These are phyloP conservation scores for Chlorops oryzae DNA, from an alignment of 1,140 invertebrate species.

Conservation along the genomic window DNA sequence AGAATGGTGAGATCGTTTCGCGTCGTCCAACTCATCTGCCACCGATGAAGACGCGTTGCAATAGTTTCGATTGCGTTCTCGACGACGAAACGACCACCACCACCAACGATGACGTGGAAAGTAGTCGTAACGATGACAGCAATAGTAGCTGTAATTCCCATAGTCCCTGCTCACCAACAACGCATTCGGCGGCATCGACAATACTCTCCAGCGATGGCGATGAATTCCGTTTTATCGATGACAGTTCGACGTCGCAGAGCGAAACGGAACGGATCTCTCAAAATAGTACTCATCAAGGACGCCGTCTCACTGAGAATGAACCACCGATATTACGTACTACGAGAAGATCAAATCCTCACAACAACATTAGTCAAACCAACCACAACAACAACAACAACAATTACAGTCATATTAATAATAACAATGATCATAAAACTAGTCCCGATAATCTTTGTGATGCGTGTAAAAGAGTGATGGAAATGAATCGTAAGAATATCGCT, in stretches of 20 bases:
- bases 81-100: too few relatives aligned
- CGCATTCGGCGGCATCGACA: constrained; percentile 21
- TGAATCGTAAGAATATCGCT: constrained; percentile 36
- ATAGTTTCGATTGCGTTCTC: constrained; percentile 36
- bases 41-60: constrained; percentile 27
- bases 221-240: constrained; percentile 41
- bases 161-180: not conserved
- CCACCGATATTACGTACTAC: not conserved
- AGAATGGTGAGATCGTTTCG: constrained; percentile 34
- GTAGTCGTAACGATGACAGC: not conserved
- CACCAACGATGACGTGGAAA: constrained; percentile 8
- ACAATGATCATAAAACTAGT: constrained; percentile 12
- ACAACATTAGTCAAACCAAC: constrained; percentile 11
- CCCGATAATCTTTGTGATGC: constrained; percentile 35
- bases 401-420: constrained; percentile 16
- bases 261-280: constrained; percentile 35
- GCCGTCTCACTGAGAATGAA: not conserved
- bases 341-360: constrained; percentile 10
- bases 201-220: constrained; percentile 14
- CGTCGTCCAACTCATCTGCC: constrained; percentile 18
- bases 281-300: constrained; percentile 10
- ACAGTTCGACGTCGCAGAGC: constrained; percentile 39
- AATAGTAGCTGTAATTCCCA: not conserved
- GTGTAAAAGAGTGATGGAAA: constrained; percentile 33
- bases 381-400: constrained; percentile 15